Percentiles rank a stretch among this genome's conserved stretches.
Evolutionary conservation across 2,113 vertebrate genomes (phyloP).

Genomic region (Prunella himalayana): DNA sequence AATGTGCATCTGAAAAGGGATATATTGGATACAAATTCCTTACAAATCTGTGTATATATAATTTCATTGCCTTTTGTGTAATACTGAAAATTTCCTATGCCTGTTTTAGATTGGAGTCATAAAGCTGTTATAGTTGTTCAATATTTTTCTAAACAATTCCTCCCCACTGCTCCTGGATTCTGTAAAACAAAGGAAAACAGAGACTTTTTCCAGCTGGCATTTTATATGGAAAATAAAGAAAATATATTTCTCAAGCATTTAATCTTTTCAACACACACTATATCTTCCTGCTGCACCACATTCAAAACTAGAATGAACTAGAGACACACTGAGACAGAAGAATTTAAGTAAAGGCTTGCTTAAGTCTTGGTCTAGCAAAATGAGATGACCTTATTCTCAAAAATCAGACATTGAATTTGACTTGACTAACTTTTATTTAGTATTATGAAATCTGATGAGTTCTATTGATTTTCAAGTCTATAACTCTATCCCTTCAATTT

Average conservation of each 20-base stretch:
- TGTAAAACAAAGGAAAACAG: not conserved
- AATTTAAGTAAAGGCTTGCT: not conserved
- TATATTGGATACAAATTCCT: not conserved
- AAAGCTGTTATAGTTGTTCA: not conserved
- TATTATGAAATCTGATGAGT: not conserved
- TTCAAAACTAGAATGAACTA: not conserved
- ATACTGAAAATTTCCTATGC: not conserved
- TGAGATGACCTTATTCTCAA: not conserved
- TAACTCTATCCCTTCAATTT: not conserved
- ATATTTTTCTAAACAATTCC: not conserved
- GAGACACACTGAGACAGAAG: not conserved
- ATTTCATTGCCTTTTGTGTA: not conserved
- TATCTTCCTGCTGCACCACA: not conserved
- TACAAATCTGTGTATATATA: not conserved
- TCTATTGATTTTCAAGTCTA: not conserved
- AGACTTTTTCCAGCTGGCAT: not conserved
- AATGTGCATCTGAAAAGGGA: not conserved
- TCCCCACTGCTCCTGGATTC: not conserved
- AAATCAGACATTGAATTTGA: not conserved
- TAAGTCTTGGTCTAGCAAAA: not conserved
- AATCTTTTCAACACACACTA: not conserved
- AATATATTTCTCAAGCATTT: not conserved
- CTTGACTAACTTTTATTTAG: slow-evolving; percentile 16
- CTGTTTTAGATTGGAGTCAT: not conserved
- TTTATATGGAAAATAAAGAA: not conserved